Conservation (phyloP, 2,888 invertebrate species). For the Diarsia dahlii region DNA sequence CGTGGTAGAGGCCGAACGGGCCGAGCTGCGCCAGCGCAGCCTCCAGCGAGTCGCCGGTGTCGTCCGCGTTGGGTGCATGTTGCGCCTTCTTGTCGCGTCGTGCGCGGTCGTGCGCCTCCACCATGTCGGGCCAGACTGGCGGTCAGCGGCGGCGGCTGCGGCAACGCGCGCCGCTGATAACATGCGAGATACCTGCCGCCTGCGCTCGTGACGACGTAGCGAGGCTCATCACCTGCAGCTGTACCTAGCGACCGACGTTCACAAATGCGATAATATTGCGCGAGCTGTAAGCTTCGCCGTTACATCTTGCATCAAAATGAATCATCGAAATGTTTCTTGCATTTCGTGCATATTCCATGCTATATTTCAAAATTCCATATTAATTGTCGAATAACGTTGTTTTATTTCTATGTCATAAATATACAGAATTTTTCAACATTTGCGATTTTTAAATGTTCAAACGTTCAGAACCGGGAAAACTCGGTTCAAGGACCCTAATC, state of each 20-base stretch:
- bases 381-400: too few species aligned
- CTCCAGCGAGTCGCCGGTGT: constrained; percentile 76
- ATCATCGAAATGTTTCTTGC: background rate
- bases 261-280: background rate
- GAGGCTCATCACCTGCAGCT: constrained; percentile 20
- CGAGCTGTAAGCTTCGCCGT: background rate
- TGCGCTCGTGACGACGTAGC: constrained; percentile 5
- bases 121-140: constrained; percentile 38
- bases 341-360: background rate
- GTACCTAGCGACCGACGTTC: background rate
- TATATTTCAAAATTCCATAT: too few species aligned
- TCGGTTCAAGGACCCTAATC: too few species aligned
- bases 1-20: constrained; percentile 85
- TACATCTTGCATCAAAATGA: background rate
- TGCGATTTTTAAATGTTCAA: too few species aligned
- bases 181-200: constrained; percentile 10
- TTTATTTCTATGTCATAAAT: too few species aligned
- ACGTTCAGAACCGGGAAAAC: too few species aligned
- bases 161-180: constrained; percentile 34
- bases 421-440: too few species aligned
- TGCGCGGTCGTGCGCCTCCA: constrained; percentile 6
- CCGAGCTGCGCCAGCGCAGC: constrained; percentile 82
- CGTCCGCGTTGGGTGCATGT: constrained; percentile 15
- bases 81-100: constrained; percentile 22
- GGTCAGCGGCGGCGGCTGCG: background rate